Base-by-base conservation (phyloP, 2,797 vertebrate species). In the Poeciliopsis paucimaculata region DNA sequence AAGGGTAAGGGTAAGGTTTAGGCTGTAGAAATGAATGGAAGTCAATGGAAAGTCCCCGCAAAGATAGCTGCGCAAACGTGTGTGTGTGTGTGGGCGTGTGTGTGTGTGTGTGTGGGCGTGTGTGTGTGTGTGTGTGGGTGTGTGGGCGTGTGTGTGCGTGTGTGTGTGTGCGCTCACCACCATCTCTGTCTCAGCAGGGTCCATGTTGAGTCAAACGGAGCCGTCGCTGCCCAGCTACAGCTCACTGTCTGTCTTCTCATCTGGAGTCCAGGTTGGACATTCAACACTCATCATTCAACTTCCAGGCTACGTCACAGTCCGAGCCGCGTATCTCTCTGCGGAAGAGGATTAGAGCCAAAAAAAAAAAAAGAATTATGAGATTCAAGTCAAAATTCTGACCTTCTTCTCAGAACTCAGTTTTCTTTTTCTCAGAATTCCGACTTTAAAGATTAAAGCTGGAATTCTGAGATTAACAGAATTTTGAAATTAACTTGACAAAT, bases 151-250 rank as follows among this genome's bases (percentile, higher is more conserved):
- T 45, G 49, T 60, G 70, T 46, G 77, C 62, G 76, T 26, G 45
- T 71, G 46, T 72, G 57, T 64, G 64, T 41, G 46, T 53, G 66
- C 31, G 64, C 36, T 68, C 20, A 68, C 36, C 64, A 68, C 23
- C 64, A 12, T 41, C 10, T 68, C 64, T 86, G 26, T 91, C 74
- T 93, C 89, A 86, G 62, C 88, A 97, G 96, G 95, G 80, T 94
- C 96, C 83, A 95, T 97, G 95, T 92, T 97, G 93, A 95, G 93
- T 94, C 96, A 95, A 82, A 94, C 92, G 74, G 96, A 97, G 82
- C 93, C 95, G 51, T 94, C 96, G 73, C 95, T 97, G 91, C 94
- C 96, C 74, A 95, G 94, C 90, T 97, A 97, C 88, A 95, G 93
- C 86, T 95, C 95, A 39, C 90, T 96, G 85, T 95, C 95, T 74